Conservation (phyloP, 2,888 invertebrate genomes). For the Cosmia trapezina region DNA sequence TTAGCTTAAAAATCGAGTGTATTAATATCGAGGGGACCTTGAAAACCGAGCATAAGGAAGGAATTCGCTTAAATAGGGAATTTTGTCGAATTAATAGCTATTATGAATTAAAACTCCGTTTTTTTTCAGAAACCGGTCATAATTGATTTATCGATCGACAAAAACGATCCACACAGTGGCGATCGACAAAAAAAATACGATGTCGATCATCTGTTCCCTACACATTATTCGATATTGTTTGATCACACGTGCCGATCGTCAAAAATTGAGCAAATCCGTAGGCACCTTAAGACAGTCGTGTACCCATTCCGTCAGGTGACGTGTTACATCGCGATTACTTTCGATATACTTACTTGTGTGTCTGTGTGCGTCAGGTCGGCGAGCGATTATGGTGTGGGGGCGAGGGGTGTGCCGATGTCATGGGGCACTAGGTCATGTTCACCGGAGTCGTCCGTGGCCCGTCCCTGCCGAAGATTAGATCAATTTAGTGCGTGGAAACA, state of each 20-base stretch:
- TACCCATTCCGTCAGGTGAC: slow-evolving; percentile 25
- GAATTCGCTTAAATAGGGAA: too few relatives aligned
- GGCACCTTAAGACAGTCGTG: slow-evolving; percentile 22
- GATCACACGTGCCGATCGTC: background rate
- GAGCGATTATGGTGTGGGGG: slow-evolving; percentile 75
- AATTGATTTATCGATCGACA: too few relatives aligned
- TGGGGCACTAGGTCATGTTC: slow-evolving; percentile 89
- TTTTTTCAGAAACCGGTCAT: too few relatives aligned
- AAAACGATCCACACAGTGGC: too few relatives aligned
- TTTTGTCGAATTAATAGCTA: too few relatives aligned
- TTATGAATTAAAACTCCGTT: too few relatives aligned
- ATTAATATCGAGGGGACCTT: too few relatives aligned
- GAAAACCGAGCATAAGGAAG: too few relatives aligned
- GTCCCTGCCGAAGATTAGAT: slow-evolving; percentile 74
- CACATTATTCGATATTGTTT: background rate
- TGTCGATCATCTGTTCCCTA: background rate
- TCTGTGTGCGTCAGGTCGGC: slow-evolving; percentile 82
- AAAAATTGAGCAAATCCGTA: background rate
- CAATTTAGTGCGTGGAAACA: slow-evolving; percentile 53
- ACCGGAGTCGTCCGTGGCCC: slow-evolving; percentile 74
- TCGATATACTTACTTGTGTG: slow-evolving; percentile 76
- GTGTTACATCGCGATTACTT: slow-evolving; percentile 38
- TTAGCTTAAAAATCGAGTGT: too few relatives aligned
- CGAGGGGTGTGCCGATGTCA: slow-evolving; percentile 84
- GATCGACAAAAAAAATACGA: background rate